A percentile compares a stretch with the other conserved stretches of the same genome.
Conservation (phyloP, 2,888 invertebrate species). For the Neoascia interrupta region DNA sequence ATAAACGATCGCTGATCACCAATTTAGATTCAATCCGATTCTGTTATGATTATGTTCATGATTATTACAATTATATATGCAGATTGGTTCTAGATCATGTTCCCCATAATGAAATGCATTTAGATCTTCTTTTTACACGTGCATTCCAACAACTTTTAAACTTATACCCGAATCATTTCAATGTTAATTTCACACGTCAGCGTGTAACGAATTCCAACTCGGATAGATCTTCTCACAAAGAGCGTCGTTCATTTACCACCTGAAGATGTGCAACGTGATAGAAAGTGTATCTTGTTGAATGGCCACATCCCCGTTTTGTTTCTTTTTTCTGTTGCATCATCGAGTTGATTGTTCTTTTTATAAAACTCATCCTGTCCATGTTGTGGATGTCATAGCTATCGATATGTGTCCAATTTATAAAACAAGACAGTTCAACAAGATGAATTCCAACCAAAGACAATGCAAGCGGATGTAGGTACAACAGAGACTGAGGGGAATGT, state of each 20-base stretch:
- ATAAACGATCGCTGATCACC: constrained; percentile 12
- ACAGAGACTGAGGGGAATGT: not conserved
- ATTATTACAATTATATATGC: constrained; percentile 27
- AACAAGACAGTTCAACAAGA: constrained; percentile 69
- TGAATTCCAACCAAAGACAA: constrained; percentile 50
- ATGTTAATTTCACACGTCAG: constrained; percentile 49
- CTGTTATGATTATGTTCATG: constrained; percentile 21
- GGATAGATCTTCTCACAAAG: constrained; percentile 3
- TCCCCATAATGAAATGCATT: not conserved
- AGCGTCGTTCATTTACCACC: not conserved
- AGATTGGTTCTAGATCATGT: constrained; percentile 15
- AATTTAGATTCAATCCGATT: not conserved
- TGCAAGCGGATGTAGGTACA: too few relatives aligned
- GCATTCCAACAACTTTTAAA: too few relatives aligned
- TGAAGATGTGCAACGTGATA: constrained; percentile 29
- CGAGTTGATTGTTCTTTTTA: constrained; percentile 8
- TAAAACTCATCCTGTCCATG: constrained; percentile 23
- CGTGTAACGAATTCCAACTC: not conserved
- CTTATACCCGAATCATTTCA: constrained; percentile 35
- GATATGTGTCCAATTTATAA: constrained; percentile 67
- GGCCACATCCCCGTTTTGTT: constrained; percentile 27
- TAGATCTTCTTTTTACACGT: constrained; percentile 5
- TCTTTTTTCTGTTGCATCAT: constrained; percentile 41
- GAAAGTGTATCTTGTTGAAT: constrained; percentile 47
- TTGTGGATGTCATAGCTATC: constrained; percentile 63